Conservation (phyloP, 2,113 vertebrate species). For the Myanophis thanlyinensis region DNA sequence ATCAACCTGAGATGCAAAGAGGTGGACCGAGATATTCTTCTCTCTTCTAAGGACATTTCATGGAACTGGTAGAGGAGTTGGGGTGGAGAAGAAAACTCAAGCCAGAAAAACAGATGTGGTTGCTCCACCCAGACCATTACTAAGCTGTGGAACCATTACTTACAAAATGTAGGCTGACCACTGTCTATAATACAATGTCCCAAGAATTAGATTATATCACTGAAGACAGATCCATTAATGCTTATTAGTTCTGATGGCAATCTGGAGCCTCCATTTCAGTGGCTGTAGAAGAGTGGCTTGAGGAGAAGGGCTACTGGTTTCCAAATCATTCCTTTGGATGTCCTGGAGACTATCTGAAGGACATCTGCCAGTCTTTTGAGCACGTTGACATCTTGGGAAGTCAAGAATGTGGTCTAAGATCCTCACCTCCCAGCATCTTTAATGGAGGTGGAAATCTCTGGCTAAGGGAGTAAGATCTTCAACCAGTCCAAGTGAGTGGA, state of each 20-base stretch:
- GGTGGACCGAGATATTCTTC: not conserved
- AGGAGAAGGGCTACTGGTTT: not conserved
- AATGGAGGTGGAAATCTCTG: not conserved
- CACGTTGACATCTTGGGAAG: not conserved
- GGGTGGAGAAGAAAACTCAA: not conserved
- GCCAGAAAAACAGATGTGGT: not conserved
- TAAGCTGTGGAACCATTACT: not conserved
- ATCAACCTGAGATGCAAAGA: not conserved
- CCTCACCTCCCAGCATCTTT: not conserved
- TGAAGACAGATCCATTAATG: not conserved
- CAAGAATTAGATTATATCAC: not conserved
- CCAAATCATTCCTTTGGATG: not conserved
- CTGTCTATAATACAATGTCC: not conserved
- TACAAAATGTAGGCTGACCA: not conserved
- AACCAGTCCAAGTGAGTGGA: not conserved
- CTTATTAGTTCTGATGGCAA: not conserved
- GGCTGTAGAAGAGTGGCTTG: not conserved
- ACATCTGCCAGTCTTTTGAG: not conserved
- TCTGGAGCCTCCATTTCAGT: not conserved
- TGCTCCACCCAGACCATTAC: not conserved
- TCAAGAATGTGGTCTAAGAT: not conserved
- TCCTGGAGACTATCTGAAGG: not conserved
- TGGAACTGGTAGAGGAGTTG: not conserved
- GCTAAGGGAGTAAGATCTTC: not conserved
- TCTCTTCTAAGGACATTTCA: not conserved